Evolutionary conservation across 2,888 invertebrate genomes (phyloP), one percentile per base, ranked within the genome.

Genomic region (Nebria brevicollis): DNA sequence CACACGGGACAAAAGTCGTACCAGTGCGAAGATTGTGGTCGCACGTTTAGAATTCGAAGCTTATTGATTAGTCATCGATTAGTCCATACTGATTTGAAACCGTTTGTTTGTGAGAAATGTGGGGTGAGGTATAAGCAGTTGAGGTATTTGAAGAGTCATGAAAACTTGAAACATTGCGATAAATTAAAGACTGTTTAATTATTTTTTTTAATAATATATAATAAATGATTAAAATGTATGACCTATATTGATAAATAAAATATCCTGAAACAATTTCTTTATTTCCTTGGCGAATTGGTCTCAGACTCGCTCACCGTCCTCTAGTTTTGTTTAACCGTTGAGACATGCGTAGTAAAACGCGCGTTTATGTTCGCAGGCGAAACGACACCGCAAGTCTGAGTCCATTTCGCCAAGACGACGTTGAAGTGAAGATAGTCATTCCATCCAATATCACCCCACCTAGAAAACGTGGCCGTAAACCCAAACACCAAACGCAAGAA

Each of bases 1-100:
- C 93, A 93, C 86, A 90, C 91, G 0, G 92, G 92, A 3, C 90
- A 91, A 84, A 90, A 89, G 83, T 90, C 91, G 72, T 90, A 91
- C 85, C 84, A 83, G 5, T 93, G 93, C 85, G 86, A 86, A 11
- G 83, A 86, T n/a, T 93, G 93, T 86, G 89, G 89, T 8, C 89
- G 88, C 81, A 87, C 89, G 41, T 93, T 93, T 85, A 88, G 92
- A 1, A 85, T 88, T 1, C 86, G 87, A 66, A 86, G 88, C 6
- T 89, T 89, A 82, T 86, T 90, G 72, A 87, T 86, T 25, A 86
- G 88, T 65, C 91, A 91, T 83, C 84, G 86, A n/a, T 86, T 86
- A 10, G 86, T 88, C 54, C 91, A 91, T 82, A 87, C 87, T 1
- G 79, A 84, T 15, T 75, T 83, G n/a, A 89, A 88, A 81, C 88